These are phyloP conservation scores for Meteorus cinctellus DNA, from an alignment of 2,888 invertebrate species.

Conservation along the genomic window DNA sequence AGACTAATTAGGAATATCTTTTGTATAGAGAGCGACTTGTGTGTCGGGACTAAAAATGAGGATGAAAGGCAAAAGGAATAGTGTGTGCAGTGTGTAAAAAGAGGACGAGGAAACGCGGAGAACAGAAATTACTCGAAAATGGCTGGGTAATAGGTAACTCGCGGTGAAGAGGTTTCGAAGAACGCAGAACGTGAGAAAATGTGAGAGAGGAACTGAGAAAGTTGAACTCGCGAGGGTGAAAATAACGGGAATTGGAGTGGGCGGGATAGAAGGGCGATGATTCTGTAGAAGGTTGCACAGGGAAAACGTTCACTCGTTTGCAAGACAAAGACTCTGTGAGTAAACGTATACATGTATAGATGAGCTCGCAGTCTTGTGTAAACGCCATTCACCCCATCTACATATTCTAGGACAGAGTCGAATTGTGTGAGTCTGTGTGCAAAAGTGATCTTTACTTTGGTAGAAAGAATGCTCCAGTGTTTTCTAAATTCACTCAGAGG, in stretches of 20 bases:
- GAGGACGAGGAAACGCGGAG: not conserved
- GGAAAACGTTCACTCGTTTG: constrained; percentile 65
- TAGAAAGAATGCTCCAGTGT: constrained; percentile 10
- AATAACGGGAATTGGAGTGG: not conserved
- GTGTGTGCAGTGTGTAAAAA: not conserved
- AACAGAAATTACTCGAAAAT: constrained; percentile 18
- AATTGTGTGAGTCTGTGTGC: constrained; percentile 28
- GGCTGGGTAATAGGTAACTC: constrained; percentile 19
- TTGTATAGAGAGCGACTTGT: constrained; percentile 30
- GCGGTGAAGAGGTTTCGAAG: not conserved
- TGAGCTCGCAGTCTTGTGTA: constrained; percentile 65
- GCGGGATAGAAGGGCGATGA: constrained; percentile 19
- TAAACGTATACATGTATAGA: constrained; percentile 47
- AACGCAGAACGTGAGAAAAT: constrained; percentile 32
- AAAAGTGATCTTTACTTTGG: constrained; percentile 5
- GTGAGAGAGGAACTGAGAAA: constrained; percentile 14
- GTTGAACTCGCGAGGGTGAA: constrained; percentile 8
- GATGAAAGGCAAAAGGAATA: constrained; percentile 5
- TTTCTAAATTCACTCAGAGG: constrained; percentile 41
- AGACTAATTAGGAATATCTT: constrained; percentile 66
- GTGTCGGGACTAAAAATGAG: not conserved
- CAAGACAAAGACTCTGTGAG: constrained; percentile 67
- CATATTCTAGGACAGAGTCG: constrained; percentile 57
- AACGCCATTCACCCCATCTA: constrained; percentile 68
- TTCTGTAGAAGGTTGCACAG: constrained; percentile 39